A percentile compares a stretch with the other conserved stretches of the same genome.
Conservation (phyloP, 2,797 vertebrate genomes). For the Pagetopsis macropterus region DNA sequence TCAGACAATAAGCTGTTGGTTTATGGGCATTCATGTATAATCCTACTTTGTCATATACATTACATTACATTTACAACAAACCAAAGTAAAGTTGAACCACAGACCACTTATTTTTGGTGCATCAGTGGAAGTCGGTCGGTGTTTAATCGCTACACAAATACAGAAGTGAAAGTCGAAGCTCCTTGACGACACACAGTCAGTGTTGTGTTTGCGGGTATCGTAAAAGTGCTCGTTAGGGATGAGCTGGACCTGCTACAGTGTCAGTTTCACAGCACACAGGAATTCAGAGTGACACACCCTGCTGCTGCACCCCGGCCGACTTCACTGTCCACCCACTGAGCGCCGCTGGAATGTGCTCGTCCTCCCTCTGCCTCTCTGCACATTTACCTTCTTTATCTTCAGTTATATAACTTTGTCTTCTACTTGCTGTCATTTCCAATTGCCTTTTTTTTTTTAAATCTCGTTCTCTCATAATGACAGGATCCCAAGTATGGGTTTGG, state of each 20-base stretch:
- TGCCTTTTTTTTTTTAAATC: neutral
- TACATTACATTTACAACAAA: neutral
- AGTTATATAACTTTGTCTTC: neutral
- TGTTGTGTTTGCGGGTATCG: slow-evolving; percentile 24
- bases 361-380: slow-evolving; percentile 45
- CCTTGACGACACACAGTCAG: neutral
- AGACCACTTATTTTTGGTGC: neutral
- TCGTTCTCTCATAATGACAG: slow-evolving; percentile 65
- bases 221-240: slow-evolving; percentile 9
- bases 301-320: slow-evolving; percentile 61
- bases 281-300: slow-evolving; percentile 76
- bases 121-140: neutral
- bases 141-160: neutral
- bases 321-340: slow-evolving; percentile 35
- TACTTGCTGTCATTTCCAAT: neutral
- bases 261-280: slow-evolving; percentile 45
- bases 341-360: slow-evolving; percentile 66
- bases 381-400: slow-evolving; percentile 36
- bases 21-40: neutral
- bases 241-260: slow-evolving; percentile 30
- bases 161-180: slow-evolving; percentile 11
- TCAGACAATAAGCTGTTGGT: neutral
- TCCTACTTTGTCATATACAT: neutral
- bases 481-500: slow-evolving; percentile 94
- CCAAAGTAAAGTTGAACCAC: neutral